Evolutionary conservation across 2,113 vertebrate species (phyloP), one percentile per base, ranked within the genome.

Genomic region (Siniperca chuatsi): DNA sequence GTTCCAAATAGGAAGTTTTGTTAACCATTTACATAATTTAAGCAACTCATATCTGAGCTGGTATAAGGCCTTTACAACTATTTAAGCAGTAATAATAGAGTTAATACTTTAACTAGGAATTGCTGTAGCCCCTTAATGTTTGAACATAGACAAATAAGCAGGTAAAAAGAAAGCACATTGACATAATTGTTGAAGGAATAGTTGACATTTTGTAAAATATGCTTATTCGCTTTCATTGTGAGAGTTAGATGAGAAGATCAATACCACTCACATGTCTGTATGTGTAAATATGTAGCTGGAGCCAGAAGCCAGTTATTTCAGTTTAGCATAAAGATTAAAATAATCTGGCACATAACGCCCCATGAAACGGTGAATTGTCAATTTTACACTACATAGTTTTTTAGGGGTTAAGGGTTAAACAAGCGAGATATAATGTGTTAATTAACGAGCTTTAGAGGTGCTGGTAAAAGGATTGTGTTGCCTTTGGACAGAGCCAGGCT

Each of bases 21-120:
- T 68, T 78, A 52, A 55, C 4, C n/a, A 74, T 79, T 61, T 54
- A 61, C 33, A 75, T 57, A 2, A 71, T 37, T 48, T 5, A 44
- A 50, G 60, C n/a, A 61, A 60, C n/a, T 33, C 20, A 42, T 8
- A 50, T 40, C 29, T 40, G 15, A 1, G 33, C 42, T 42, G 29
- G 15, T 48, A 16, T 18, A 44, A 77, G 40, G 29, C 23, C 35
- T 55, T 79, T 74, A 20, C 10, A 64, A 29, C 44, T 55, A 18
- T 61, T 64, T 18, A 18, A 35, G 42, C 16, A 33, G 11, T 12
- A 62, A 42, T 33, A 29, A 9, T 29, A 25, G 52, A 74, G 54
- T 35, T 73, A 52, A 60, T 66, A 15, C 18, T 67, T 50, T 60
- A 16, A 25, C 25, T 42, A 11, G 18, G 4, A 29, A 40, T 82